phyloP scores from a whole-genome alignment of 2,113 vertebrate genomes.

The Corydoras sp. region DNA sequence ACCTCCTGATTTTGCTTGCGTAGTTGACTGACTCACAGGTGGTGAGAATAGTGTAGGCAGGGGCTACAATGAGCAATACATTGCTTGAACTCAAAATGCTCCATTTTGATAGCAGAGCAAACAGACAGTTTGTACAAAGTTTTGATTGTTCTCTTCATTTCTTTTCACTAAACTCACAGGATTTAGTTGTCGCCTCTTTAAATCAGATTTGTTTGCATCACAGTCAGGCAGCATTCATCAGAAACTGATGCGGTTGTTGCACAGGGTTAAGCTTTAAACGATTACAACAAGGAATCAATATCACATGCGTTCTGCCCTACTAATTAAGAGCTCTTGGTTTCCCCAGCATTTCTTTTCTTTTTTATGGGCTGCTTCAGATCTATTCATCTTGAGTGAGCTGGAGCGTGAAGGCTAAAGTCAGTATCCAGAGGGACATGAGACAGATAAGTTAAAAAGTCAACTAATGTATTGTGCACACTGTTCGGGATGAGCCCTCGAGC shows the following conservation, averaged over 20 bases:
- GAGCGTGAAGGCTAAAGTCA: slow-evolving; percentile 26
- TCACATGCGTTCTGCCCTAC: not conserved
- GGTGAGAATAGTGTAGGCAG: too few species aligned
- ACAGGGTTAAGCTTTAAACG: not conserved
- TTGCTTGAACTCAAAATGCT: too few species aligned
- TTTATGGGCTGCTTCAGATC: slow-evolving; percentile 3
- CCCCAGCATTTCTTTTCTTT: not conserved
- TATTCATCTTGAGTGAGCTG: slow-evolving; percentile 21
- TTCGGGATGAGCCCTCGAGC: not conserved
- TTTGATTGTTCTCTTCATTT: too few species aligned
- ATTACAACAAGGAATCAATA: slow-evolving; percentile 1
- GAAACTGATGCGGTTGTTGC: not conserved
- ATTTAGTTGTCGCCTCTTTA: not conserved
- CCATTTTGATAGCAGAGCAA: too few species aligned
- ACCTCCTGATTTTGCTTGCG: too few species aligned
- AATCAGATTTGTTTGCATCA: not conserved
- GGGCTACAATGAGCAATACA: too few species aligned
- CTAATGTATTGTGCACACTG: slow-evolving; percentile 9
- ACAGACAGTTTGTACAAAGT: too few species aligned
- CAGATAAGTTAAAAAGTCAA: slow-evolving; percentile 26
- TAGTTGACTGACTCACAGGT: too few species aligned
- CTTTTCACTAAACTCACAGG: too few species aligned
- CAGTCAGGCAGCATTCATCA: not conserved
- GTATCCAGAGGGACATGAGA: slow-evolving; percentile 24
- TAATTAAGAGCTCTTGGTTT: slow-evolving; percentile 1